phyloP scores from a whole-genome alignment of 2,113 vertebrate species.

The Petaurus breviceps region DNA sequence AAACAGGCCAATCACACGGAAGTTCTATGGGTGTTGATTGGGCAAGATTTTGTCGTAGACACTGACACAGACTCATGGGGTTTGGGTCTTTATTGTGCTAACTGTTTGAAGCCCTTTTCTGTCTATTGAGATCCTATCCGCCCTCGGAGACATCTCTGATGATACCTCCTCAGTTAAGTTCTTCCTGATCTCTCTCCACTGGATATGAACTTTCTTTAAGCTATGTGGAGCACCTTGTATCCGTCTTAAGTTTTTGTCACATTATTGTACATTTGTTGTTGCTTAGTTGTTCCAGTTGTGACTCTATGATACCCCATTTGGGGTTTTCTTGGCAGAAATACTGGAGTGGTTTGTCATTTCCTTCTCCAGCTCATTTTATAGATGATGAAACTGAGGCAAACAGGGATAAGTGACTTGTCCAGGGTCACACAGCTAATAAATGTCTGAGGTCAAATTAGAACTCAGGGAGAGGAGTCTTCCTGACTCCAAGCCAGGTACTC shows the following conservation, averaged over 20 bases:
- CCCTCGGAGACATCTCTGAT: neutral
- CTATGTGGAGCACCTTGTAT: too few relatives aligned
- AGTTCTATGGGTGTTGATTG: neutral
- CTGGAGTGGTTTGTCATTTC: neutral
- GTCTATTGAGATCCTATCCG: neutral
- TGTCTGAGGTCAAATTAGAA: neutral
- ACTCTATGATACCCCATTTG: neutral
- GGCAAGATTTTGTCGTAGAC: neutral
- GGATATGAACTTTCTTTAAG: neutral
- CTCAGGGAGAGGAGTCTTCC: neutral
- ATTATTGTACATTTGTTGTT: neutral
- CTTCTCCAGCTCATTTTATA: neutral
- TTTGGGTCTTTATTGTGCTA: neutral
- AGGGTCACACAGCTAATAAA: too few relatives aligned
- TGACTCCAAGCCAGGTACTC: too few relatives aligned
- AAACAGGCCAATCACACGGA: neutral
- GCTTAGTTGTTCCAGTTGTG: too few relatives aligned
- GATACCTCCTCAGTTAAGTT: neutral
- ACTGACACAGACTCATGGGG: neutral
- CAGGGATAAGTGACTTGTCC: neutral
- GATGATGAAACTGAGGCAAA: neutral
- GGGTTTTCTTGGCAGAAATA: neutral
- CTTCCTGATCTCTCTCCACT: neutral
- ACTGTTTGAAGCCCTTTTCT: neutral
- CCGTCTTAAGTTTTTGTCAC: neutral